Conservation (phyloP, 2,113 vertebrate genomes). For the Bos indicus region DNA sequence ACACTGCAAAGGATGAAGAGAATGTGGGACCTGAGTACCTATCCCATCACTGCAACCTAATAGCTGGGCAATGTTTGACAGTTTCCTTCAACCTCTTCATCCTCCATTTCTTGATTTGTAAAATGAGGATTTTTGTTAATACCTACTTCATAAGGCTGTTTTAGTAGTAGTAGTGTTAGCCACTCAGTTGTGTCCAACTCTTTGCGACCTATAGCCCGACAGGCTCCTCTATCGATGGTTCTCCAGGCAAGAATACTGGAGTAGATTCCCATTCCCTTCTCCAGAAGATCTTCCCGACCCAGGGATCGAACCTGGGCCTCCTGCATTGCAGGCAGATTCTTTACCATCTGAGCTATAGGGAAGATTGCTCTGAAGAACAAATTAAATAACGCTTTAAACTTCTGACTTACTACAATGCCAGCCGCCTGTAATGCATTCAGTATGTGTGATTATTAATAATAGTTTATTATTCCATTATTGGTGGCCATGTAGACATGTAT, state of each 20-base stretch:
- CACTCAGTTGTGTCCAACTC: not conserved
- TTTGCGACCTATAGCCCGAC: rapidly evolving
- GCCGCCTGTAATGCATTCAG: not conserved
- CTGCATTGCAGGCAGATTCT: not conserved
- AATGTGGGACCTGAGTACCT: not conserved
- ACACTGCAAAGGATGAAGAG: not conserved
- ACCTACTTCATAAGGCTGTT: not conserved
- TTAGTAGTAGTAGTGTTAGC: not conserved
- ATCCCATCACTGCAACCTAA: not conserved
- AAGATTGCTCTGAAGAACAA: not conserved
- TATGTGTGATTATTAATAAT: not conserved
- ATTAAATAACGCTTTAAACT: not conserved
- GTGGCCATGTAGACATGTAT: not conserved
- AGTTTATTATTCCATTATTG: not conserved
- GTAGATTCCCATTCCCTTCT: not conserved
- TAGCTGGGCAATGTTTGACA: not conserved
- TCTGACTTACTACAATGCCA: not conserved
- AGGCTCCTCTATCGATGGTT: not conserved
- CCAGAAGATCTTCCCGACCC: not conserved
- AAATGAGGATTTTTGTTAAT: not conserved
- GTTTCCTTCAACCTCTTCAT: not conserved
- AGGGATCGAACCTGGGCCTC: not conserved
- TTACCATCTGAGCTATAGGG: not conserved
- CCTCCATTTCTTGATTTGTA: not conserved
- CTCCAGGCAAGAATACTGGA: not conserved